Percentiles rank a stretch among this genome's conserved stretches.
These are phyloP conservation scores for Candoia aspera DNA, from an alignment of 2,113 vertebrate species.

Conservation along the genomic window DNA sequence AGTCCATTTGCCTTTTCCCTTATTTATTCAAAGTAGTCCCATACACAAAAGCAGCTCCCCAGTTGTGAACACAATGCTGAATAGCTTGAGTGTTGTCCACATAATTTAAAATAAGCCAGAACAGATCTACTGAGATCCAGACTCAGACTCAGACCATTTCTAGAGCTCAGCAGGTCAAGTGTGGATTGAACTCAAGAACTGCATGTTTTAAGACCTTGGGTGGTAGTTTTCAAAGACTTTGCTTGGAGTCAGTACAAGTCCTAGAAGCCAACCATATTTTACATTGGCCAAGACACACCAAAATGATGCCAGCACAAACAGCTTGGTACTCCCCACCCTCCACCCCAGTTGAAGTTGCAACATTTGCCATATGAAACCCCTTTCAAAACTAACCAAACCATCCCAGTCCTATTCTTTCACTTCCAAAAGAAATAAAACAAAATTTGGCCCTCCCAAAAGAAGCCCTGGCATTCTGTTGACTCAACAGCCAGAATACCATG, in stretches of 20 bases:
- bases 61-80: constrained; percentile 61
- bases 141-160: constrained; percentile 64
- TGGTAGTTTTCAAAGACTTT: constrained; percentile 29
- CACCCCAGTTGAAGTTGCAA: constrained; percentile 43
- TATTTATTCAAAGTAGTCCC: constrained; percentile 13
- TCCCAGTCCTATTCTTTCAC: not conserved
- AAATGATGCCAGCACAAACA: constrained; percentile 59
- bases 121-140: constrained; percentile 51
- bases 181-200: constrained; percentile 56
- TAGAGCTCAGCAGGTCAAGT: constrained; percentile 71
- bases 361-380: constrained; percentile 45
- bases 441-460: not conserved
- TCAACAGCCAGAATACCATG: not conserved
- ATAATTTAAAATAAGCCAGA: constrained; percentile 72
- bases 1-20: constrained; percentile 15
- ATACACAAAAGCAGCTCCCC: constrained; percentile 54
- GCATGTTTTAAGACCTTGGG: constrained; percentile 20
- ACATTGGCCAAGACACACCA: constrained; percentile 22
- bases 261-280: constrained; percentile 55
- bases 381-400: constrained; percentile 39
- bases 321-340: constrained; percentile 2
- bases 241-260: constrained; percentile 37
- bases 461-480: not conserved
- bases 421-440: constrained; percentile 32
- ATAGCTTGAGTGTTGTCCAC: constrained; percentile 62